Base-by-base conservation (phyloP, 2,113 vertebrate genomes). In the Phylloscopus whistleri region DNA sequence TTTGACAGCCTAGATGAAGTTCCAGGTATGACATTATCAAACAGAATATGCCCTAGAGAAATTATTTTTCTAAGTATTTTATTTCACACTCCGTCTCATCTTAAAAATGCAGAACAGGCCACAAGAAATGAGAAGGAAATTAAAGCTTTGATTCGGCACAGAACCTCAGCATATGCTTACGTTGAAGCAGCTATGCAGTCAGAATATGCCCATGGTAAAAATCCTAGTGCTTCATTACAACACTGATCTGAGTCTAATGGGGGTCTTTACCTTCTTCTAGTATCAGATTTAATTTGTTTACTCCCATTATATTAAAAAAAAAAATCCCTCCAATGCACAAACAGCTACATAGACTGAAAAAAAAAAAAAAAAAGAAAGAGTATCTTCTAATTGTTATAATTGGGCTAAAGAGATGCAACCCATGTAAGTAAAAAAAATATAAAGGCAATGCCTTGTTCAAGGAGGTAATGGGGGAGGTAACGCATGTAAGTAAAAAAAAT, bases 21-120 rank as follows among this genome's bases (percentile, higher is more conserved):
- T 89, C 93, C 94, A 95, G 95, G 94, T 96, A 96, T 90, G 94
- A 96, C 93, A 93, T 93, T 94, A 96, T 97, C 90, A 96, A 96
- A 96, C 90, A 96, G 90, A 97, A 78, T 95, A 96, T 96, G 85
- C 94, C 94, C 94, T 88, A 94, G 95, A 96, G 92, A 96, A 93
- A 95, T 92, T 97, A 95, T 94, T 94, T 97, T 96, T 77, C 87
- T 90, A 46, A 96, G 88, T 89, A 85, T 96, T 95, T 96, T 96
- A 93, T 79, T 96, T 95, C 90, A 93, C 43, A 79, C 67, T 49
- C 93, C 43, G 44, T 89, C 76, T 96, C 83, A 77, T 64, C 64
- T 95, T 94, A 80, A 93, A 93, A 95, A 96, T 58, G 85, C 88
- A 93, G 90, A 96, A 96, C 48, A 92, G 96, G 83, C 92, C 94